Conservation (phyloP, 1,140 invertebrate genomes). For the Dendrolimus punctatus region DNA sequence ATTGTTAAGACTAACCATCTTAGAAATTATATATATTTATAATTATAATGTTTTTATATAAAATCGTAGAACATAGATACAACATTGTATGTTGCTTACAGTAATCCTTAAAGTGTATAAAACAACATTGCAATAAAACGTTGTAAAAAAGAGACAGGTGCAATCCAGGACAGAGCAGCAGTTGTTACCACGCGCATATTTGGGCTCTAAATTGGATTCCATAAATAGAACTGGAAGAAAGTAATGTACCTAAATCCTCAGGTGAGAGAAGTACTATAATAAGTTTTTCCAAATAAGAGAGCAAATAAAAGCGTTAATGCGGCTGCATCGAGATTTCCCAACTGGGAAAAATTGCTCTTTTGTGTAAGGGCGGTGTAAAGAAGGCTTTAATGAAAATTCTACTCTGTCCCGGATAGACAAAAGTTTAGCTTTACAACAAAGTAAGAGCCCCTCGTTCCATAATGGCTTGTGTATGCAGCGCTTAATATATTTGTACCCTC, state of each 20-base stretch:
- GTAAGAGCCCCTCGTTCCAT: constrained; percentile 25
- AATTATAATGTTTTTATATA: too few relatives aligned
- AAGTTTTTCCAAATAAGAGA: constrained; percentile 66
- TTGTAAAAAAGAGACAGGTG: too few relatives aligned
- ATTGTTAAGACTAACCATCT: too few relatives aligned
- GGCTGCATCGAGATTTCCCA: constrained; percentile 65
- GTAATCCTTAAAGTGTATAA: too few relatives aligned
- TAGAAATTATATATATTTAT: too few relatives aligned
- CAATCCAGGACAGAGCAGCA: too few relatives aligned
- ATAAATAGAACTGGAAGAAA: constrained; percentile 47
- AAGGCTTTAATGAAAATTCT: constrained; percentile 65
- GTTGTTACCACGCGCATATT: not conserved
- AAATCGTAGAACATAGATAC: too few relatives aligned
- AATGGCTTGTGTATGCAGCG: constrained; percentile 22
- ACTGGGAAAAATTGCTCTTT: constrained; percentile 67
- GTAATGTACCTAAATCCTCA: constrained; percentile 52
- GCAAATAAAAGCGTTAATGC: constrained; percentile 67
- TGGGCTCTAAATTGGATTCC: constrained; percentile 11
- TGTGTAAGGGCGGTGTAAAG: constrained; percentile 59
- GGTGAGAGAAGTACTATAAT: constrained; percentile 64
- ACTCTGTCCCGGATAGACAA: constrained; percentile 36
- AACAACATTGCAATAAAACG: too few relatives aligned
- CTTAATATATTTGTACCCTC: constrained; percentile 17
- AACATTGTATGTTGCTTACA: too few relatives aligned
- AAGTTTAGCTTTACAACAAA: constrained; percentile 27